Percentiles rank a stretch among this genome's conserved stretches.
These are phyloP conservation scores for Aphelinus certus DNA, from an alignment of 1,140 invertebrate genomes.

Conservation along the genomic window DNA sequence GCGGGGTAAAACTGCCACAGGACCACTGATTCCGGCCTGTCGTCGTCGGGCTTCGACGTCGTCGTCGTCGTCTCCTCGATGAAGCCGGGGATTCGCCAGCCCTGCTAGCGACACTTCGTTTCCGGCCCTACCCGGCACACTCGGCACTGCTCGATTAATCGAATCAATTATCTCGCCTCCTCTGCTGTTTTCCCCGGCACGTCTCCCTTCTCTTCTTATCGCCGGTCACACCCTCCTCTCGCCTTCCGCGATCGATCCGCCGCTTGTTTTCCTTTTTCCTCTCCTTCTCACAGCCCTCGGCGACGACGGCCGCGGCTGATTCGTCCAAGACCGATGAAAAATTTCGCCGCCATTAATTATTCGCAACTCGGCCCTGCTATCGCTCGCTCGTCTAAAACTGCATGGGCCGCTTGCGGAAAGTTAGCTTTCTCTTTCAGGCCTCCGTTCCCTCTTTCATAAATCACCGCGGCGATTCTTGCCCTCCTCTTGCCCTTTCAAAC, in stretches of 20 bases:
- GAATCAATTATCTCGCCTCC: constrained; percentile 1
- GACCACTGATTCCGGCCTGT: constrained; percentile 50
- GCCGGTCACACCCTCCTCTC: neutral
- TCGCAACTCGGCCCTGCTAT: no score
- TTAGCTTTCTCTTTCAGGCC: no score
- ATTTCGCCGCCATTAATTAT: no score
- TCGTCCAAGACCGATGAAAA: no score
- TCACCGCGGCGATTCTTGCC: no score
- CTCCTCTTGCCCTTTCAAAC: no score
- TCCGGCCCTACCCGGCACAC: constrained; percentile 31
- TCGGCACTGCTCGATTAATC: constrained; percentile 9
- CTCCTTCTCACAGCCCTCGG: neutral
- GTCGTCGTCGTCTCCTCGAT: constrained; percentile 53
- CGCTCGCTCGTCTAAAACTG: no score
- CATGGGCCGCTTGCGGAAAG: no score
- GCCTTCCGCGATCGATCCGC: no score
- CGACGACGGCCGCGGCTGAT: no score
- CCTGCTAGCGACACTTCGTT: constrained; percentile 54
- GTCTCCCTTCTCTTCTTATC: neutral
- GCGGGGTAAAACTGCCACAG: constrained; percentile 60
- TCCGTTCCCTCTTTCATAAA: no score
- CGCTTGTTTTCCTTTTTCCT: neutral
- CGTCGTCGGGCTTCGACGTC: constrained; percentile 41
- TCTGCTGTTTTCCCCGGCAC: neutral
- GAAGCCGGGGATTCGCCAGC: constrained; percentile 50